Evolutionary conservation across 2,113 vertebrate genomes (phyloP), one percentile per base, ranked within the genome.

Genomic region (Phyllopteryx taeniolatus): DNA sequence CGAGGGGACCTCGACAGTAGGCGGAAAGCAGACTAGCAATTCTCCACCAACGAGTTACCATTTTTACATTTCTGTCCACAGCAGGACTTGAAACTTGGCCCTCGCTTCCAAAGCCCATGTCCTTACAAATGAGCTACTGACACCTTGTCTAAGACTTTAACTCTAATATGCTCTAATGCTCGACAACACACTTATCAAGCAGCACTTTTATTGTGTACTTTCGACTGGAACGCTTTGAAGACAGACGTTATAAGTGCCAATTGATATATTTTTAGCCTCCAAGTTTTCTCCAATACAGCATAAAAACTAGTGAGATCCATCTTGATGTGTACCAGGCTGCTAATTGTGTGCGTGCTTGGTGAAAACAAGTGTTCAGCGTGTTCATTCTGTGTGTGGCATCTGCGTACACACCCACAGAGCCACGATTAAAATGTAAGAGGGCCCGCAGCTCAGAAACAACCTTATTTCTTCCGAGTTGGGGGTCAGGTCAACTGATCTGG

Each of bases 401-500:
- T 6, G 46, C 4, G 13, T 59, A 19, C 76, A 54, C 19, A 71
- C 51, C n/a, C 44, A 47, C n/a, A 59, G 79, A 73, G 71, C 74
- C 65, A 62, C 84, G 87, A 90, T 89, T 88, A 86, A 87, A 87
- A 88, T 89, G 83, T 85, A 89, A 77, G 79, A 77, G 86, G 91
- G 84, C 86, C 77, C 68, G 87, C 91, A 75, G 72, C 73, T 85
- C 79, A 84, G 79, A 86, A 76, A 63, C 27, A 0, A 44, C 64
- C 72, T 80, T 85, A 22, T 91, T 87, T 90, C 86, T 65, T 82
- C 86, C 92, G 80, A 85, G 88, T 5, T n/a, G 43, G 72, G 83
- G 74, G 92, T 91, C 82, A 91, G 91, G 76, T 89, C 92, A 92
- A 75, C 94, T 85, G 93, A 94, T 95, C 95, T 78, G 78, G 84